phyloP scores from a whole-genome alignment of 1,140 invertebrate genomes.

The Melitaea cinxia region DNA sequence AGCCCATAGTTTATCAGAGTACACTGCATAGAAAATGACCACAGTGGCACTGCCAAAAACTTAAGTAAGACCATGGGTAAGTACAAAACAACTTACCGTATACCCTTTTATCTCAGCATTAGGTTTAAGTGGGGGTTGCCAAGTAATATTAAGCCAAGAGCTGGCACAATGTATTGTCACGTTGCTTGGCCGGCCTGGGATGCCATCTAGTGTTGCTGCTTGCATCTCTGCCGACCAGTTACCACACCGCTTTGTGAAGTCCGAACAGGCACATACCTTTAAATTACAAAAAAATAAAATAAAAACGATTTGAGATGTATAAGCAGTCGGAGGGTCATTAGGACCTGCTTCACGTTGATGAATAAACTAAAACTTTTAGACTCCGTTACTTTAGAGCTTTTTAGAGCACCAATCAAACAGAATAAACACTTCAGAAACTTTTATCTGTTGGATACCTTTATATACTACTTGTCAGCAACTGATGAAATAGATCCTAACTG shows the following conservation, averaged over 20 bases:
- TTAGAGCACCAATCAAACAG: too few species aligned
- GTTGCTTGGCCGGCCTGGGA: conserved; percentile 84
- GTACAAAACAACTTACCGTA: conserved; percentile 79
- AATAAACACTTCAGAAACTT: too few species aligned
- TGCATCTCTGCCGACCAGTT: conserved; percentile 88
- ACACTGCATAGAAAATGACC: too few species aligned
- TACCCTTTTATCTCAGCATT: conserved; percentile 90
- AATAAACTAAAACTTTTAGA: too few species aligned
- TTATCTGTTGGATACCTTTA: too few species aligned
- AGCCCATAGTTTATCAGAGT: too few species aligned
- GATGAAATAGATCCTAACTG: too few species aligned
- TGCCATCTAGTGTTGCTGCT: conserved; percentile 90
- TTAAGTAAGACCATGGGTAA: background rate
- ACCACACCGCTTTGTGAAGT: conserved; percentile 88
- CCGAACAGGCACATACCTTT: conserved; percentile 88
- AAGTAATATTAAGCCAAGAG: conserved; percentile 85
- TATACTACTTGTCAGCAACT: too few species aligned
- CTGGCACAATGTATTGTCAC: conserved; percentile 85
- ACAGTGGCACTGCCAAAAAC: background rate
- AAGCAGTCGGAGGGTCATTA: too few species aligned
- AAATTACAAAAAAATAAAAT: conserved; percentile 13
- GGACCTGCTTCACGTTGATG: too few species aligned
- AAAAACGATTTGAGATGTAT: too few species aligned
- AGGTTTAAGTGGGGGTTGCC: conserved; percentile 86
- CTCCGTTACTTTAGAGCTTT: too few species aligned